A percentile compares a stretch with the other conserved stretches of the same genome.
Evolutionary conservation across 2,797 vertebrate genomes (phyloP).

Genomic region (Nothura maculosa): DNA sequence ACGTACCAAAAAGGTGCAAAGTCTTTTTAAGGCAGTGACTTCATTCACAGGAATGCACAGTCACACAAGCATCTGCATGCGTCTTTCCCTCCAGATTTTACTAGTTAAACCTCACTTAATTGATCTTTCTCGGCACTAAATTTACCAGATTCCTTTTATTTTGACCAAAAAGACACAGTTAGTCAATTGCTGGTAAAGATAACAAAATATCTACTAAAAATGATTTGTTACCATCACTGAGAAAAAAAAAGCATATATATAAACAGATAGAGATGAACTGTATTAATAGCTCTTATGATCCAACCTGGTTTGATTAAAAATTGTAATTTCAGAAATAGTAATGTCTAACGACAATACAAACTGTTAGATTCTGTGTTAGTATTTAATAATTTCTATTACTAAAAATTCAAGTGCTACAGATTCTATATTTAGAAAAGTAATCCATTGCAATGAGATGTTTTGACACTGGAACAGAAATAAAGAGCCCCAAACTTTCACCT

Average conservation of each 20-base stretch:
- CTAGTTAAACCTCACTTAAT: not conserved
- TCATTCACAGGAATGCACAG: not conserved
- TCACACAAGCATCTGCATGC: fast-evolving
- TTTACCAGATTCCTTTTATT: not conserved
- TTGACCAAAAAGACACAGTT: not conserved
- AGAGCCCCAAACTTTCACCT: not conserved
- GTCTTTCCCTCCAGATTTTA: not conserved
- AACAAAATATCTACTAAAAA: not conserved
- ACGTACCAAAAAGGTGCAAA: not conserved
- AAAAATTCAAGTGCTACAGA: not conserved
- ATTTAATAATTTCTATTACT: not conserved
- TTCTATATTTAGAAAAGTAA: not conserved
- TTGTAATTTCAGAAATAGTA: not conserved
- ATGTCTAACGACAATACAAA: not conserved
- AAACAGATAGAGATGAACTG: not conserved
- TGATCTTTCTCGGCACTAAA: not conserved
- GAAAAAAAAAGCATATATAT: not conserved
- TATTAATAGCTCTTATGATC: not conserved
- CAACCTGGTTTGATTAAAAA: not conserved
- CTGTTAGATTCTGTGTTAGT: not conserved
- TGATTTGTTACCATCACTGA: not conserved
- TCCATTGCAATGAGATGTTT: not conserved
- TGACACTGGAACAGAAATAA: slow-evolving; percentile 13
- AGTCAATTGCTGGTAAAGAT: not conserved
- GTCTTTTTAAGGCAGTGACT: not conserved